Conservation (phyloP, 1,140 invertebrate species). For the Wasmannia auropunctata region DNA sequence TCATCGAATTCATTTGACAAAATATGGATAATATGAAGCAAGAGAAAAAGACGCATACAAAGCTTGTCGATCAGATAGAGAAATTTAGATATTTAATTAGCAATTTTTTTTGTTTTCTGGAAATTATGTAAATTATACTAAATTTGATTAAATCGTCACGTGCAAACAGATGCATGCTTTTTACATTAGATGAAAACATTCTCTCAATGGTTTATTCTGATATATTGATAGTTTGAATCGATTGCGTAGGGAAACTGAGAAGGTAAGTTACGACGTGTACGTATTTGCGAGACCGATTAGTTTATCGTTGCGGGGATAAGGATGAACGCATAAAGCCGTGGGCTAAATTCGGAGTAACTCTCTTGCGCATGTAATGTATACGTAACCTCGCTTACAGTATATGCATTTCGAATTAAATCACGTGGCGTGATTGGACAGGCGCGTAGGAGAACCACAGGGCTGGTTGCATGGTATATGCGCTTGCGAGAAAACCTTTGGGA, state of each 20-base stretch:
- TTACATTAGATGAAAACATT: background rate
- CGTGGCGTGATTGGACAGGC: constrained; percentile 45
- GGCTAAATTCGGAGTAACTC: constrained; percentile 25
- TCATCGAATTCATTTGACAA: background rate
- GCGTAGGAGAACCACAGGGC: constrained; percentile 5
- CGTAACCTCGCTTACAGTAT: background rate
- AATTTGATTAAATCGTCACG: constrained; percentile 2
- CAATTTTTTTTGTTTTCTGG: background rate
- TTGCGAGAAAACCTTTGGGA: constrained; percentile 45
- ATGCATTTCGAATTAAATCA: constrained; percentile 61
- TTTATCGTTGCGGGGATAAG: constrained; percentile 39
- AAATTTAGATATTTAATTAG: background rate
- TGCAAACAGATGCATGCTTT: background rate
- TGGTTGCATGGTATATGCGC: constrained; percentile 5
- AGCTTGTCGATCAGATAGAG: background rate
- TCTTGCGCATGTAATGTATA: constrained; percentile 18
- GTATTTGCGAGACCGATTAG: constrained; percentile 44
- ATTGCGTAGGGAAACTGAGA: background rate
- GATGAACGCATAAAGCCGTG: constrained; percentile 24
- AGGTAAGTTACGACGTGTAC: constrained; percentile 14
- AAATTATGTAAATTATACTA: background rate
- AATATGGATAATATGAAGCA: background rate
- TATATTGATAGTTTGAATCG: constrained; percentile 17
- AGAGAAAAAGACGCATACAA: background rate
- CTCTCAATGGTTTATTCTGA: background rate